A percentile compares a stretch with the other conserved stretches of the same genome.
phyloP scores from a whole-genome alignment of 2,888 invertebrate genomes.

The Microchrysa polita region DNA sequence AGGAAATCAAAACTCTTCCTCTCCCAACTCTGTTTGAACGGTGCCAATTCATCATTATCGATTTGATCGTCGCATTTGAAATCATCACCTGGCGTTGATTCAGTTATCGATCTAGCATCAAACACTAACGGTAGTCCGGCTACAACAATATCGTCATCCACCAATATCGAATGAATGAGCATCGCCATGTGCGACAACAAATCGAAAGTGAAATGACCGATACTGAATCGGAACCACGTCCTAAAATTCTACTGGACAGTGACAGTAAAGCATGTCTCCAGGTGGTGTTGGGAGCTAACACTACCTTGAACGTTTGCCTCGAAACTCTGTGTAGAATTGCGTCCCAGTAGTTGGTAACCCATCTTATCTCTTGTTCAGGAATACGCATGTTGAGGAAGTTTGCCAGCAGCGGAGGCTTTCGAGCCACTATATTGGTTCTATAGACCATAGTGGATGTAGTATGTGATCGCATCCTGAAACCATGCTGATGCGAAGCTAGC shows the following conservation, averaged over 20 bases:
- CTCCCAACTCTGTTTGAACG: slow-evolving; percentile 61
- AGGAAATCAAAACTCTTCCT: slow-evolving; percentile 63
- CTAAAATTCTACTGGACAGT: slow-evolving; percentile 30
- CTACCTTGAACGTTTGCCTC: too few species aligned
- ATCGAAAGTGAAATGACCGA: slow-evolving; percentile 45
- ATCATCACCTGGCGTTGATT: slow-evolving; percentile 52
- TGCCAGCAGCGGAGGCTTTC: too few species aligned
- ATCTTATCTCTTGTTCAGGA: too few species aligned
- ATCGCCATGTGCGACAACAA: slow-evolving; percentile 45
- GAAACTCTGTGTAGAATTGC: too few species aligned
- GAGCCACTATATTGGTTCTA: too few species aligned
- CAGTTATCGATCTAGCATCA: slow-evolving; percentile 53
- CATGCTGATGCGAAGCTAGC: too few species aligned
- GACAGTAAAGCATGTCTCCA: slow-evolving; percentile 35
- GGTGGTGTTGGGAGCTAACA: too few species aligned
- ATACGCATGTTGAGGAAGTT: too few species aligned
- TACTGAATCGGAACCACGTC: slow-evolving; percentile 46
- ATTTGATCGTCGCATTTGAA: slow-evolving; percentile 59
- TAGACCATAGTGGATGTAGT: too few species aligned
- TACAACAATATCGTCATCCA: slow-evolving; percentile 52
- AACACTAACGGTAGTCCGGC: slow-evolving; percentile 49
- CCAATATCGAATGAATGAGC: slow-evolving; percentile 59
- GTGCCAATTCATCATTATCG: slow-evolving; percentile 59
- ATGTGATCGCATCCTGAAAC: too few species aligned
- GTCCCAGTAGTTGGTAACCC: too few species aligned